Percentiles rank a stretch among this genome's conserved stretches.
Evolutionary conservation across 2,113 vertebrate genomes (phyloP).

Genomic region (Crotalus viridis): DNA sequence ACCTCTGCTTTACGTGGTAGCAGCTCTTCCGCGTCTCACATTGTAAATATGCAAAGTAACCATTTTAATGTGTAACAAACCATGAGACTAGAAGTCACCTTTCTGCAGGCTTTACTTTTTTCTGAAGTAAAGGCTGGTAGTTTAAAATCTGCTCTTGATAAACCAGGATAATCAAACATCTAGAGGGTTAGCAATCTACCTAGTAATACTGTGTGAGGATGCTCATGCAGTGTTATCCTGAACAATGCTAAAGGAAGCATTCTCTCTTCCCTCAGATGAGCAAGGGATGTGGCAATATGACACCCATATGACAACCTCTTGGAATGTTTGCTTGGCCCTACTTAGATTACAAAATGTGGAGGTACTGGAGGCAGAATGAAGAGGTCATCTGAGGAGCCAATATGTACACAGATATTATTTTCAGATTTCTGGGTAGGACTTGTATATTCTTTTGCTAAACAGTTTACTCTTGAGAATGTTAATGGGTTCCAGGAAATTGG

Average conservation of each 20-base stretch:
- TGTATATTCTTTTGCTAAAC: slow-evolving; percentile 25
- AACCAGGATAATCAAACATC: neutral
- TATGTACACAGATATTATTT: slow-evolving; percentile 49
- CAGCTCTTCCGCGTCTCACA: neutral
- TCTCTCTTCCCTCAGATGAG: neutral
- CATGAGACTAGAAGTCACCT: neutral
- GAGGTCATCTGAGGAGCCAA: slow-evolving; percentile 41
- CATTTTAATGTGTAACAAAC: neutral
- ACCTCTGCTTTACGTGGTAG: neutral
- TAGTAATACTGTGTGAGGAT: neutral
- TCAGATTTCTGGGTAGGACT: slow-evolving; percentile 52
- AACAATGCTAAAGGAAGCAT: neutral
- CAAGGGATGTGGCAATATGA: slow-evolving; percentile 41
- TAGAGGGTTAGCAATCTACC: neutral
- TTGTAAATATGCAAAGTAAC: neutral
- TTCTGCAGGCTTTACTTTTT: neutral
- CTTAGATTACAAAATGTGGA: slow-evolving; percentile 23
- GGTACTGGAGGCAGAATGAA: slow-evolving; percentile 19
- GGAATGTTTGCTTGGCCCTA: slow-evolving; percentile 29
- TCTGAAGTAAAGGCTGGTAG: neutral
- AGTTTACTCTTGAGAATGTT: slow-evolving; percentile 1
- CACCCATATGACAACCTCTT: neutral
- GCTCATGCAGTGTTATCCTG: neutral
- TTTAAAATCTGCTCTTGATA: neutral
- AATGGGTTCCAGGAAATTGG: slow-evolving; percentile 1